Evolutionary conservation across 2,888 invertebrate species (phyloP).

Genomic region (Scelioninae gen. 1): DNA sequence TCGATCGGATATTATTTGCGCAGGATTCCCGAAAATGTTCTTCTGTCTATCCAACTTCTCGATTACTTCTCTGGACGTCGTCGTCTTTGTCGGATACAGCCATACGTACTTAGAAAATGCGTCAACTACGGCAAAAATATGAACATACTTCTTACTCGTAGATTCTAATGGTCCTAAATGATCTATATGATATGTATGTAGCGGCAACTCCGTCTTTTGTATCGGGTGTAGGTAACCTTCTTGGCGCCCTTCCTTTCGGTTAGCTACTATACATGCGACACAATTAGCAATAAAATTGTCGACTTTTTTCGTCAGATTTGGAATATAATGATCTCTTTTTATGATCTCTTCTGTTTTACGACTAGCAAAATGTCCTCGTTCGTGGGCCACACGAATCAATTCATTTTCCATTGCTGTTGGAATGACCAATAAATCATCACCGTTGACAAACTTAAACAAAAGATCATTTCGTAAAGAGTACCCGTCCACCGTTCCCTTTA

Average conservation of each 20-base stretch:
- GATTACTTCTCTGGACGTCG: not conserved
- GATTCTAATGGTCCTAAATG: not conserved
- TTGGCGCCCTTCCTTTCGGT: not conserved
- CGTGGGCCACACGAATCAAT: not conserved
- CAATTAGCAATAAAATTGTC: not conserved
- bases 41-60: not conserved
- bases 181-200: slow-evolving; percentile 12
- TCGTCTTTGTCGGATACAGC: not conserved
- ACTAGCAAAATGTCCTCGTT: slow-evolving; percentile 1
- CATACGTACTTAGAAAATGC: not conserved
- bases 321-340: not conserved
- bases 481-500: not conserved
- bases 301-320: not conserved
- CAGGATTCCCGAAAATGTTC: not conserved
- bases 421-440: not conserved
- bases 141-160: not conserved
- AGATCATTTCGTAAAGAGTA: slow-evolving; percentile 5
- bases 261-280: not conserved
- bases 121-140: not conserved
- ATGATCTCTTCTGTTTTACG: not conserved
- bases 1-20: not conserved
- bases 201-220: not conserved
- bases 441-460: not conserved
- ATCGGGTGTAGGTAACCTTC: not conserved
- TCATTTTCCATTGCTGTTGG: not conserved